These are phyloP conservation scores for Scyliorhinus canicula DNA, from an alignment of 2,797 vertebrate genomes.

Conservation along the genomic window DNA sequence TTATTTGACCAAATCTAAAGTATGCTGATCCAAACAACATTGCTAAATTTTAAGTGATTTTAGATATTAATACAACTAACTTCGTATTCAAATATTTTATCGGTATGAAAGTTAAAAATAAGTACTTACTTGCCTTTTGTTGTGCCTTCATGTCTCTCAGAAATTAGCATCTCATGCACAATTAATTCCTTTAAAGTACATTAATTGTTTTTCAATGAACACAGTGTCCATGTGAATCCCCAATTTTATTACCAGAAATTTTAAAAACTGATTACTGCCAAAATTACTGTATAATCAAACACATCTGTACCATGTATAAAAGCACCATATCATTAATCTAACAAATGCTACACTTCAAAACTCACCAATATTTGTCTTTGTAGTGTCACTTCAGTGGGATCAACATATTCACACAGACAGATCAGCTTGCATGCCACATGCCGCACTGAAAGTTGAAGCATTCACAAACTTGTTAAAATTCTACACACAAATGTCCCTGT, in stretches of 20 bases:
- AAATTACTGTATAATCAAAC: background rate
- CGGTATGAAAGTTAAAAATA: background rate
- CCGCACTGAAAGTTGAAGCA: constrained; percentile 62
- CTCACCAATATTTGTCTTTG: constrained; percentile 79
- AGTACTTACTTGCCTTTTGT: background rate
- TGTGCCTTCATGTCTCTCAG: background rate
- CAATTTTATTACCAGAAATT: constrained; percentile 26
- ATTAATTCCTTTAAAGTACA: background rate
- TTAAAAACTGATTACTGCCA: background rate
- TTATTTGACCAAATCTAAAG: background rate
- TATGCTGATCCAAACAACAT: background rate
- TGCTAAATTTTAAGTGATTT: background rate
- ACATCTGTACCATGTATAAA: background rate
- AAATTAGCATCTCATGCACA: background rate
- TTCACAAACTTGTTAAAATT: background rate
- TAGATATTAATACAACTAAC: background rate
- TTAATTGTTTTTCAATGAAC: background rate
- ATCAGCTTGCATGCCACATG: constrained; percentile 75
- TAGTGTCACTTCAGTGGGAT: constrained; percentile 65
- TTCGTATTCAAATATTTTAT: background rate
- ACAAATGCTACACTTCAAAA: background rate
- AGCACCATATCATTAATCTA: background rate
- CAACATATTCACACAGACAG: constrained; percentile 57
- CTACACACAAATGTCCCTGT: background rate
- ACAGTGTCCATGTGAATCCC: background rate